Base-by-base conservation (phyloP, 2,888 invertebrate genomes). In the Microchrysa polita region DNA sequence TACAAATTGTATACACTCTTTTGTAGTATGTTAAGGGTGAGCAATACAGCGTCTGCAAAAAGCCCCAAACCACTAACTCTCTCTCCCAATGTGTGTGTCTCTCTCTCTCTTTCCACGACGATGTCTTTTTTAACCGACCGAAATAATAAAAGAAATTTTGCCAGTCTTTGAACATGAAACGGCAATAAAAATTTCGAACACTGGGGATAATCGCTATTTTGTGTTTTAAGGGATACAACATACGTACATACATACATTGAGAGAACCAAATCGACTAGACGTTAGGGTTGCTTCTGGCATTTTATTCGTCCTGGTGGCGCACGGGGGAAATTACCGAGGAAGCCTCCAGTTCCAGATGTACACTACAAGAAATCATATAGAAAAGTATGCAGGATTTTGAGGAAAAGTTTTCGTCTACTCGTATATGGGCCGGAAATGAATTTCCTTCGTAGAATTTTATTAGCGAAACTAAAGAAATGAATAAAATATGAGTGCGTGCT, bases 131-230 rank as follows among this genome's bases (percentile, higher is more conserved):
- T 34, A 34, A 34, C 27, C 2, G 27, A 7, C 27, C 27, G 27
- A 34, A 34, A 34, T 34, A 34, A 34, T 52, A 74, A 72, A 74
- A 74, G 65, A 52, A 57, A 55, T 53, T 27, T 44, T 27, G 22
- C 48, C 20, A 72, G 53, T 48, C 60, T 34, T 53, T 72, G 63
- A 52, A 63, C 67, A 67, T 72, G 72, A 52, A 74, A 72, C 57
- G 57, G 67, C 72, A 72, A 74, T 74, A 74, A 72, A 74, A 74
- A 72, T 74, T 72, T 74, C 74, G 65, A 74, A 69, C 55, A 40
- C 57, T 55, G 55, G 69, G 27, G 69, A 69, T 69, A 69, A 69
- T 69, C 69, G 55, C 40, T 69, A 69, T 57, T 69, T 55, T 55
- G 55, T 34, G 27, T 69, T 69, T 69, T 55, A 18, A 40, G 57